These are phyloP conservation scores for Ptilonorhynchus violaceus DNA, from an alignment of 2,113 vertebrate genomes.

Conservation along the genomic window DNA sequence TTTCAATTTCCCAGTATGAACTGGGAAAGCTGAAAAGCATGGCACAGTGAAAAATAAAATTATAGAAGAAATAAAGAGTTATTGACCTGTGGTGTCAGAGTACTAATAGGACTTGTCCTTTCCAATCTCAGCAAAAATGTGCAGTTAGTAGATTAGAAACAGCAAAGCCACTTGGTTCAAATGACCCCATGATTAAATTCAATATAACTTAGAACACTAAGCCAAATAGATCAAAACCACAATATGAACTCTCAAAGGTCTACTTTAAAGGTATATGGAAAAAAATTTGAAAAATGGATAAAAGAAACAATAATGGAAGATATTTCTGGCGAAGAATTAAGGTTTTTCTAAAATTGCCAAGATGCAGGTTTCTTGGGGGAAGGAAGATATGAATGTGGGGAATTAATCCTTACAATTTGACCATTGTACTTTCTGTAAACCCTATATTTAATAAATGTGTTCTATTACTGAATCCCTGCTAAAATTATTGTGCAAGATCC, in stretches of 20 bases:
- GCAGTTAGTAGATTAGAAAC: conserved; percentile 74
- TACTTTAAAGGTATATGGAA: conserved; percentile 31
- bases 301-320: conserved; percentile 14
- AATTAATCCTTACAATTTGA: neutral
- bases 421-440: neutral
- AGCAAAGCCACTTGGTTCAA: conserved; percentile 67
- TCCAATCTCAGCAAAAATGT: conserved; percentile 74
- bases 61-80: conserved; percentile 73
- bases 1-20: conserved; percentile 67
- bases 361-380: neutral
- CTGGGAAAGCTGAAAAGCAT: conserved; percentile 63
- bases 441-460: neutral
- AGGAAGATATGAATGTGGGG: neutral
- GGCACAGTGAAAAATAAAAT: conserved; percentile 70
- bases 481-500: neutral
- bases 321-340: neutral
- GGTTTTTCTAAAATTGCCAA: neutral
- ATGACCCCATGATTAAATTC: conserved; percentile 72
- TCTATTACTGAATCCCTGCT: neutral
- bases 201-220: conserved; percentile 64
- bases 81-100: conserved; percentile 74
- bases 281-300: conserved; percentile 3
- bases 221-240: conserved; percentile 62
- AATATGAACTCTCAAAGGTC: conserved; percentile 56
- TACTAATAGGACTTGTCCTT: conserved; percentile 68